Conservation (phyloP, 1,140 invertebrate genomes). For the Lordiphosa stackelbergi region DNA sequence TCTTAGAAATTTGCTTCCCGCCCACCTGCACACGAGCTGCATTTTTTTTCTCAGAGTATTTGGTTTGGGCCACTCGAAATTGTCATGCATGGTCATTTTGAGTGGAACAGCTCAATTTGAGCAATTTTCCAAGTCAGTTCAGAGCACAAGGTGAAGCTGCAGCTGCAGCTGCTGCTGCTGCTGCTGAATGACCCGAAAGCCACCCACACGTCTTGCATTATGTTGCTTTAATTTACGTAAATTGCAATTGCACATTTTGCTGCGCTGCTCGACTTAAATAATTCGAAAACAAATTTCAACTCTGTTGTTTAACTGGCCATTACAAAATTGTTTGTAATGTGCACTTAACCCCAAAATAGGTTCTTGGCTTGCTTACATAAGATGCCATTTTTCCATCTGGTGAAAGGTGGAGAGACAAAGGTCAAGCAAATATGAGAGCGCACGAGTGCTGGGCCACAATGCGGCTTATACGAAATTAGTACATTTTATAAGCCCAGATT, state of each 20-base stretch:
- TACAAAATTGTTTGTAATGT: slow-evolving; percentile 68
- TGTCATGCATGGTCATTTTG: slow-evolving; percentile 41
- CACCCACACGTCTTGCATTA: slow-evolving; percentile 71
- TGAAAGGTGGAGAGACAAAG: slow-evolving; percentile 55
- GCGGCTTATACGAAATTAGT: slow-evolving; percentile 61
- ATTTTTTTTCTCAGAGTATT: slow-evolving; percentile 40
- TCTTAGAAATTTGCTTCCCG: slow-evolving; percentile 22
- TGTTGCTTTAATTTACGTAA: slow-evolving; percentile 69
- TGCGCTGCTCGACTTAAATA: slow-evolving; percentile 65
- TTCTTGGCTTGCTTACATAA: slow-evolving; percentile 44
- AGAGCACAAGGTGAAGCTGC: slow-evolving; percentile 8
- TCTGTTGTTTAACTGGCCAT: slow-evolving; percentile 68
- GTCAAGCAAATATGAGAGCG: slow-evolving; percentile 66
- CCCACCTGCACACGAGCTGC: slow-evolving; percentile 35
- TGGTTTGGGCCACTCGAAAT: slow-evolving; percentile 25
- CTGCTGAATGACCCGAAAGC: slow-evolving; percentile 35
- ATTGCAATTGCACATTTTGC: slow-evolving; percentile 46
- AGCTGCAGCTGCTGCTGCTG: slow-evolving; percentile 10
- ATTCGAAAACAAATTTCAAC: slow-evolving; percentile 72
- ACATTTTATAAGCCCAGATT: slow-evolving; percentile 33
- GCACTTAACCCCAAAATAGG: slow-evolving; percentile 59
- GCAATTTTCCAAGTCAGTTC: slow-evolving; percentile 55
- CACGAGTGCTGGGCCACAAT: slow-evolving; percentile 46
- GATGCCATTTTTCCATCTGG: slow-evolving; percentile 29
- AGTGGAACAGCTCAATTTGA: slow-evolving; percentile 45